A percentile compares a stretch with the other conserved stretches of the same genome.
Evolutionary conservation across 2,797 vertebrate genomes (phyloP).

Genomic region (Tarsius wallacei): DNA sequence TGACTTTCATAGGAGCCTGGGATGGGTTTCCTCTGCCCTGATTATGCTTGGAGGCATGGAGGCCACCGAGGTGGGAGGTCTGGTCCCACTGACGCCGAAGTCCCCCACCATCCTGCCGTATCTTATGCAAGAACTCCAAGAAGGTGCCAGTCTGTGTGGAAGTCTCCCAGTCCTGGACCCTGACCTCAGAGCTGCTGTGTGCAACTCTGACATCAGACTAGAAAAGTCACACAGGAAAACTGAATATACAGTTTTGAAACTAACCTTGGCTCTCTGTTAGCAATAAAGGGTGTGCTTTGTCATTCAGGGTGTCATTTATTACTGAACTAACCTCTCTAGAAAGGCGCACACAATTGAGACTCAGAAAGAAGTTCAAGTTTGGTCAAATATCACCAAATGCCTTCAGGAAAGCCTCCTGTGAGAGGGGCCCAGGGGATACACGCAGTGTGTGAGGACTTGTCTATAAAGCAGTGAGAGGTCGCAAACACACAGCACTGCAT

Average conservation of each 20-base stretch:
- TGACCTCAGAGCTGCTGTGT: rapidly evolving
- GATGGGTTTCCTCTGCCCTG: too few species aligned
- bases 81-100: too few species aligned
- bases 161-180: not conserved
- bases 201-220: rapidly evolving
- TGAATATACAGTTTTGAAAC: not conserved
- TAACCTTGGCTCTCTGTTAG: rapidly evolving
- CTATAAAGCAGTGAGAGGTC: rapidly evolving
- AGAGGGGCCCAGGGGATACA: rapidly evolving
- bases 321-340: not conserved
- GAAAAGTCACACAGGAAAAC: rapidly evolving
- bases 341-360: rapidly evolving
- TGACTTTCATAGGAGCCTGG: too few species aligned
- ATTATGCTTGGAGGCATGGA: rapidly evolving
- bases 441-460: rapidly evolving
- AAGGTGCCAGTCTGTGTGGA: rapidly evolving
- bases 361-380: not conserved
- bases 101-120: rapidly evolving
- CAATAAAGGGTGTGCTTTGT: rapidly evolving
- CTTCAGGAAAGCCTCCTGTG: rapidly evolving
- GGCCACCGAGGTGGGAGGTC: not conserved
- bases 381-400: rapidly evolving
- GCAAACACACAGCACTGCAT: too few species aligned
- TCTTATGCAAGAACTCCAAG: rapidly evolving
- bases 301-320: too few species aligned